Evolutionary conservation across 2,888 invertebrate species (phyloP).

Genomic region (Bruchidius siliquastri): DNA sequence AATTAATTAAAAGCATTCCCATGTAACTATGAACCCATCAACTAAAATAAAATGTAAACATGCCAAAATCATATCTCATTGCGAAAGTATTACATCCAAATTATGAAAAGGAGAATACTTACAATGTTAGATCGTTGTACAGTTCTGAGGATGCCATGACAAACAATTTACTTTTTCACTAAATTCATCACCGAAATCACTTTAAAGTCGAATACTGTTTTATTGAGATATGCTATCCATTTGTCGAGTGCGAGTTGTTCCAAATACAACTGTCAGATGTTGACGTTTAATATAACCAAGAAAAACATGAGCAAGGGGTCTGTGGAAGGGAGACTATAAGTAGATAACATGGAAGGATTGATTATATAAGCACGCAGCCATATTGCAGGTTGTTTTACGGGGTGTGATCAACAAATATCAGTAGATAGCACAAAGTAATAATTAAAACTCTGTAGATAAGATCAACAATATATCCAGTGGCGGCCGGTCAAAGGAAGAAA

Average conservation of each 20-base stretch:
- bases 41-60: neutral
- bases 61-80: neutral
- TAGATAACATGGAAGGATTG: too few relatives aligned
- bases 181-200: neutral
- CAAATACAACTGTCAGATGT: neutral
- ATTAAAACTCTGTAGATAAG: too few relatives aligned
- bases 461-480: too few relatives aligned
- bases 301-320: neutral
- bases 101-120: conserved; percentile 17
- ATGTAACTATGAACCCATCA: neutral
- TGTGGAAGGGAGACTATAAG: too few relatives aligned
- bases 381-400: too few relatives aligned
- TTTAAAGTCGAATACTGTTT: neutral
- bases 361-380: too few relatives aligned
- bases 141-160: conserved; percentile 31
- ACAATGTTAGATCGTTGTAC: conserved; percentile 36
- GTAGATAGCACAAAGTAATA: too few relatives aligned
- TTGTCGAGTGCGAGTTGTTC: neutral
- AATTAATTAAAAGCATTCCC: neutral
- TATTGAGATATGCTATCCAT: neutral
- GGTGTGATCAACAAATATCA: too few relatives aligned
- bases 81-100: neutral
- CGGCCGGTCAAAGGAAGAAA: too few relatives aligned
- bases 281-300: neutral
- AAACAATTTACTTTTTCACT: conserved; percentile 4